phyloP scores from a whole-genome alignment of 2,797 vertebrate genomes.

The Anableps anableps region DNA sequence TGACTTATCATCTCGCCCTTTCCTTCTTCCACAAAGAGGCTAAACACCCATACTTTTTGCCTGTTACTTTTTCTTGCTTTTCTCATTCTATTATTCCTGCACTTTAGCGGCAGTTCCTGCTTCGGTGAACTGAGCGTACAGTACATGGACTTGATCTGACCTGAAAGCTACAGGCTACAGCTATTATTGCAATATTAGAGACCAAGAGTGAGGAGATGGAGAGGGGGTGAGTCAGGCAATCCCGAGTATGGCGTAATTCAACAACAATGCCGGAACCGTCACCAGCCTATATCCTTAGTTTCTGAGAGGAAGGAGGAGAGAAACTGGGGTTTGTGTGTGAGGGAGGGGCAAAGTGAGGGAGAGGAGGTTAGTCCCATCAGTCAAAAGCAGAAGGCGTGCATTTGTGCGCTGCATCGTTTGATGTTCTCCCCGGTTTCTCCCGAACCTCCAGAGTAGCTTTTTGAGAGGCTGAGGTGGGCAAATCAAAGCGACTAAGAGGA shows the following conservation, averaged over 20 bases:
- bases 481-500: conserved; percentile 74
- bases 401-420: conserved; percentile 67
- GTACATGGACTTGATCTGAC: conserved; percentile 74
- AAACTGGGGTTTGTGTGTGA: conserved; percentile 4
- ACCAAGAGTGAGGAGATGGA: conserved; percentile 17
- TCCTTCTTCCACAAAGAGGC: conserved; percentile 14
- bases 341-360: conserved; percentile 32
- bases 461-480: conserved; percentile 69
- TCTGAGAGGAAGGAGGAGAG: conserved; percentile 40
- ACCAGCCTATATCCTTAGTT: conserved; percentile 56
- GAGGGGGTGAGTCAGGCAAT: conserved; percentile 28
- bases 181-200: conserved; percentile 68
- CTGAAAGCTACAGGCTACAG: conserved; percentile 79
- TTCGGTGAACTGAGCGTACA: conserved; percentile 66
- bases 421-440: conserved; percentile 52
- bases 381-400: conserved; percentile 77
- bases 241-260: conserved; percentile 81
- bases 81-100: conserved; percentile 67
- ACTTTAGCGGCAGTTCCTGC: conserved; percentile 81
- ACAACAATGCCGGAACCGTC: conserved; percentile 73
- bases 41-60: conserved; percentile 15
- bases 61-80: conserved; percentile 25
- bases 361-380: conserved; percentile 70
- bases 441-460: conserved; percentile 53
- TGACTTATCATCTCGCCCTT: conserved; percentile 40